Base-by-base conservation (phyloP, 2,888 invertebrate genomes). In the Melanchra persicariae region DNA sequence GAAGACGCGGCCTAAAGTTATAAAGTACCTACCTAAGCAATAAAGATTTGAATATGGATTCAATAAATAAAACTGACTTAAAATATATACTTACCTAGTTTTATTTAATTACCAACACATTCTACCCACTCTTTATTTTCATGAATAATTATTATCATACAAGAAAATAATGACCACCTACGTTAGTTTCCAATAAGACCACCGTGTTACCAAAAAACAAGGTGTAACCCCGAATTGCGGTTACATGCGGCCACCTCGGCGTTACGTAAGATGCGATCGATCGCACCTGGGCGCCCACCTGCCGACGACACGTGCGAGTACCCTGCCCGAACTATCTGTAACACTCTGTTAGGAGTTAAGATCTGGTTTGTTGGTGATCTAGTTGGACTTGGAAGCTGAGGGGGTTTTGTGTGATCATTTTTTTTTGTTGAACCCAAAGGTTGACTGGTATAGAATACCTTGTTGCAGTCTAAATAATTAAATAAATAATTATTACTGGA, bases 201-300 rank as follows among this genome's bases (percentile, higher is more conserved):
- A 75, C 30, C n/a, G 54, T 59, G 73, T 72, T 75, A 74, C 68
- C 62, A 79, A 83, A 86, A 86, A 85, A 80, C 82, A 87, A 87
- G 85, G 86, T 84, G 87, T 83, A 78, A 78, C 72, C 70, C 78
- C 75, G 82, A 80, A 77, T 85, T 77, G 76, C 66, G 79, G 81
- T 76, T 58, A 74, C 78, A 70, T 51, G 65, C 69, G 82, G 74
- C 70, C 64, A 74, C 65, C 58, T 66, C 58, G 71, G 43, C 68
- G 59, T 85, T 85, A 85, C 81, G 83, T 78, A 83, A 84, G 75
- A 72, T 80, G 64, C 70, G 82, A 79, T 82, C 83, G 80, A 82
- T 75, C 74, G 83, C 88, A 88, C 85, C 88, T 88, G 88, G 87
- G 79, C 54, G 52, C 54, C 68, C 88, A 88, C 88, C 88, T 88